Conservation (phyloP, 2,888 invertebrate genomes). For the Alsophila aescularia region DNA sequence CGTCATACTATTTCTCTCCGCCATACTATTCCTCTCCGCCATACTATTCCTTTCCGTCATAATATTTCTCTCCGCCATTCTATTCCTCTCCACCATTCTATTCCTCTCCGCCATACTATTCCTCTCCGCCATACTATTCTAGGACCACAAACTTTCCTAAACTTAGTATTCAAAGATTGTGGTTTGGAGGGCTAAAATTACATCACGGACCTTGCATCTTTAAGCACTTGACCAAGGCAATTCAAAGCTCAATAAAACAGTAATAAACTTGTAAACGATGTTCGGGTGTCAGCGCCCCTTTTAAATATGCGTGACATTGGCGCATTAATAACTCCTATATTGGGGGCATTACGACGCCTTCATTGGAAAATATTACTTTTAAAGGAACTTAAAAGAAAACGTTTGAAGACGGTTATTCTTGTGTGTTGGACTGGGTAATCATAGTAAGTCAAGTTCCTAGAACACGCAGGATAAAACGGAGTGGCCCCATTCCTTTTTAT, state of each 20-base stretch:
- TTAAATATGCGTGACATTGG: conserved; percentile 35
- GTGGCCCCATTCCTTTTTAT: no score
- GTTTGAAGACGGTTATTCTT: neutral
- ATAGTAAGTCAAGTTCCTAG: no score
- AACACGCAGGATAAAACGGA: no score
- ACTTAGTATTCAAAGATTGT: neutral
- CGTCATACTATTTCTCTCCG: no score
- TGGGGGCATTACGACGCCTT: conserved; percentile 23
- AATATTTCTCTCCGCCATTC: no score
- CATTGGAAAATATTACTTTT: conserved; percentile 28
- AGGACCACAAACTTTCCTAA: neutral
- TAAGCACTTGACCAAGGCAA: conserved; percentile 2
- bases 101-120: no score
- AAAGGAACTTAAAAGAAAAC: conserved; percentile 14
- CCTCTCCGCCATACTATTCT: neutral
- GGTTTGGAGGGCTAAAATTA: neutral
- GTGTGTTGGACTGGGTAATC: neutral
- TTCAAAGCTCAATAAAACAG: conserved; percentile 18
- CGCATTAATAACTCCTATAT: conserved; percentile 32
- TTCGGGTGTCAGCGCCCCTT: conserved; percentile 33
- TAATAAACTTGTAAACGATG: conserved; percentile 26
- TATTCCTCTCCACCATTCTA: no score
- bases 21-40: no score
- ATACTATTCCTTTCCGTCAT: no score
- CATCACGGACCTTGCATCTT: conserved; percentile 16